phyloP scores from a whole-genome alignment of 2,113 vertebrate species.

The Hyaena hyaena region DNA sequence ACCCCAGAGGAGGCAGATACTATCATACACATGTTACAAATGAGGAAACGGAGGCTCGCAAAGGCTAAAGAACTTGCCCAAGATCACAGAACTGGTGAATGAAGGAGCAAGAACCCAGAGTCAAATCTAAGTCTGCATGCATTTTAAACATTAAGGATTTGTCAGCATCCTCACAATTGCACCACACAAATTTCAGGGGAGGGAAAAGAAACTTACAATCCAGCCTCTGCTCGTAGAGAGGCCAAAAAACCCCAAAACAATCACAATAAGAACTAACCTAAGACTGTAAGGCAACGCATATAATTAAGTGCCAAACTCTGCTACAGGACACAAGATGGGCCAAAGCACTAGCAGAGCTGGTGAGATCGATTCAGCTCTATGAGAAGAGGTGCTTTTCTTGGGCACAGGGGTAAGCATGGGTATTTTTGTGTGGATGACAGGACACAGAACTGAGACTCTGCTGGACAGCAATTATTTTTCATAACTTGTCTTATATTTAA shows the following conservation, averaged over 20 bases:
- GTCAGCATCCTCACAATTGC: not conserved
- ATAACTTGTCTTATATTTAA: constrained; percentile 39
- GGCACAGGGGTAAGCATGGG: not conserved
- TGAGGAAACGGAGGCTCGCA: not conserved
- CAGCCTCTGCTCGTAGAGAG: not conserved
- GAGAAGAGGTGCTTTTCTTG: not conserved
- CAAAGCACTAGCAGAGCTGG: not conserved
- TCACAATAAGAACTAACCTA: not conserved
- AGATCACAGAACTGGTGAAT: constrained; percentile 2
- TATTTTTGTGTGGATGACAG: not conserved
- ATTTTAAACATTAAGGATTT: constrained; percentile 18
- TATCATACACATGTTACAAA: not conserved
- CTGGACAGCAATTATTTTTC: not conserved
- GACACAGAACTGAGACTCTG: not conserved
- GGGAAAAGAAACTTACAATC: constrained; percentile 43
- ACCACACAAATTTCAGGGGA: not conserved
- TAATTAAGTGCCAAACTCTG: not conserved
- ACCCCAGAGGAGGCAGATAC: not conserved
- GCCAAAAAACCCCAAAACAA: not conserved
- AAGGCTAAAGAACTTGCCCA: not conserved
- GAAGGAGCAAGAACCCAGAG: constrained; percentile 10
- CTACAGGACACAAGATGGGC: not conserved
- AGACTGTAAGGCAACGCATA: not conserved
- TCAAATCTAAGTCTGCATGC: not conserved
- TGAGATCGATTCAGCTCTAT: not conserved